Conservation (phyloP, 2,113 vertebrate species). For the Myrmecophaga tridactyla region DNA sequence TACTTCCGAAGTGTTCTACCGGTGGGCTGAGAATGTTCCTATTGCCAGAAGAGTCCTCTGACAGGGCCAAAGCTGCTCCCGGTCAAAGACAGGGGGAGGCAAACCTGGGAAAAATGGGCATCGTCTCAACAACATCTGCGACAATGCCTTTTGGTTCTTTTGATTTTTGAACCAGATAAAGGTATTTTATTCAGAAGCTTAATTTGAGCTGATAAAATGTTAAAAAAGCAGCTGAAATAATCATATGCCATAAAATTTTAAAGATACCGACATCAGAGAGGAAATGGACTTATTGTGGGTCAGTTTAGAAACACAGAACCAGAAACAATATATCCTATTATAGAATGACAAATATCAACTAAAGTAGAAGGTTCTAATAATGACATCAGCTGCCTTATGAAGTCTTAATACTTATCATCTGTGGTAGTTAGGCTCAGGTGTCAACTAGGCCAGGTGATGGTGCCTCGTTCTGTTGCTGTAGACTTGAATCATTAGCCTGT, state of each 20-base stretch:
- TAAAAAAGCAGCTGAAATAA: not conserved
- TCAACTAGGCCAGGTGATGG: too few species aligned
- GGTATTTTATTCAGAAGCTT: not conserved
- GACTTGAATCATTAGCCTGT: too few species aligned
- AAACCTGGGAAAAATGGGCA: not conserved
- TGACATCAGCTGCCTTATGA: not conserved
- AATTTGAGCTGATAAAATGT: not conserved
- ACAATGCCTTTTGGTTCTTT: not conserved
- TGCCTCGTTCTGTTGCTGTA: too few species aligned
- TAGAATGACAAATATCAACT: not conserved
- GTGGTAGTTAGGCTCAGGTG: too few species aligned
- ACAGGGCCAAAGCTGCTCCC: not conserved
- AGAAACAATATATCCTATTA: not conserved
- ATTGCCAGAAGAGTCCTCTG: not conserved
- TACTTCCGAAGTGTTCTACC: not conserved
- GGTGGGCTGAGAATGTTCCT: not conserved
- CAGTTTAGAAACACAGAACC: not conserved
- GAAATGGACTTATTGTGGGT: not conserved
- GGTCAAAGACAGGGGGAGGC: not conserved
- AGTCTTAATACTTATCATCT: slow-evolving; percentile 7
- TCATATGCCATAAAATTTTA: not conserved
- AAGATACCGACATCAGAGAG: not conserved
- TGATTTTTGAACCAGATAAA: not conserved
- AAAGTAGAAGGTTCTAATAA: not conserved
- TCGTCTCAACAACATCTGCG: not conserved